phyloP scores from a whole-genome alignment of 2,797 vertebrate genomes.

The Fratercula arctica region DNA sequence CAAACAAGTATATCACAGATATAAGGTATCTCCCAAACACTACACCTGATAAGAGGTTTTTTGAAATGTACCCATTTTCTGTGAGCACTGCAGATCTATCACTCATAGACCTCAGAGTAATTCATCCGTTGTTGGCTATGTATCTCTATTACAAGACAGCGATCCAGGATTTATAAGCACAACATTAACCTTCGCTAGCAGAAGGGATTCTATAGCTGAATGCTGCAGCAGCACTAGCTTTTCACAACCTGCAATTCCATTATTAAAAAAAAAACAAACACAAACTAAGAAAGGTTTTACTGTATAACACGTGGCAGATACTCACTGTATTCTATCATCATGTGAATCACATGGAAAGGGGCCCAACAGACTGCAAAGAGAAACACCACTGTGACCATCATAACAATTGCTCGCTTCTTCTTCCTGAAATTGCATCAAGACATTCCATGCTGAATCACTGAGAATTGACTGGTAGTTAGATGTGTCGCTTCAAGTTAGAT shows the following conservation, averaged over 20 bases:
- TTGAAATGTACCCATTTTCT: neutral
- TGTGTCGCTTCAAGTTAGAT: neutral
- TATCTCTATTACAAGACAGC: neutral
- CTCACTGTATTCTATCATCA: constrained; percentile 82
- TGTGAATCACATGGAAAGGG: constrained; percentile 79
- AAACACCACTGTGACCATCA: constrained; percentile 82
- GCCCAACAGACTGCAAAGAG: constrained; percentile 82
- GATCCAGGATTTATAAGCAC: neutral
- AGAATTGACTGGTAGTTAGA: neutral
- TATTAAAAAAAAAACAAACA: neutral
- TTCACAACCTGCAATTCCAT: neutral
- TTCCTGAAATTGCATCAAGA: constrained; percentile 73
- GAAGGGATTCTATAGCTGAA: neutral
- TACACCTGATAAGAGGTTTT: neutral
- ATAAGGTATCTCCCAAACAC: neutral
- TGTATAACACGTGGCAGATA: neutral
- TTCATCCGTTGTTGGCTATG: neutral
- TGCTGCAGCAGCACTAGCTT: neutral
- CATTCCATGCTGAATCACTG: constrained; percentile 37
- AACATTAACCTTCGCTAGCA: neutral
- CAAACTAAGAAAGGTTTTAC: neutral
- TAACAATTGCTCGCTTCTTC: constrained; percentile 80
- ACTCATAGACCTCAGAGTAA: neutral
- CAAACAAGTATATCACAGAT: neutral
- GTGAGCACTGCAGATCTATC: neutral